A percentile compares a stretch with the other conserved stretches of the same genome.
Conservation (phyloP, 1,140 invertebrate species). For the Papilio xuthus region DNA sequence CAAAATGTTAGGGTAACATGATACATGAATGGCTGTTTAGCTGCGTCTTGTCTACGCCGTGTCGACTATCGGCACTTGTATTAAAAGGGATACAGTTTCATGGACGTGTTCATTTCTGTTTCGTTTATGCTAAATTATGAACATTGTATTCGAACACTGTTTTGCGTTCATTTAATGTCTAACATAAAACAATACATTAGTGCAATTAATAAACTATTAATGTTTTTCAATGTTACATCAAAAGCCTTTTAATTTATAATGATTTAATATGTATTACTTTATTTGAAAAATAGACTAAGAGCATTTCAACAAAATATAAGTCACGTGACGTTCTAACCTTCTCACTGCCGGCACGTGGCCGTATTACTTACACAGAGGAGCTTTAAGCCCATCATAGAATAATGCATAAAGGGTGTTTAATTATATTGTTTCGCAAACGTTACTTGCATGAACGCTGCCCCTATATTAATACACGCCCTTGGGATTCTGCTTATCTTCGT, state of each 20-base stretch:
- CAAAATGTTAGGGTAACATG: constrained; percentile 68
- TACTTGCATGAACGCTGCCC: constrained; percentile 10
- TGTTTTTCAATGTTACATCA: no score
- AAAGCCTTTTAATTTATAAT: no score
- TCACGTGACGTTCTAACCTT: not conserved
- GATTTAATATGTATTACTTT: no score
- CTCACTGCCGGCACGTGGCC: not conserved
- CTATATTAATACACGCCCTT: not conserved
- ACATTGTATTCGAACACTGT: constrained; percentile 39
- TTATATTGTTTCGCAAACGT: constrained; percentile 10
- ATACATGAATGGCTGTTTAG: constrained; percentile 56
- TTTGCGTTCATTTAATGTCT: constrained; percentile 12
- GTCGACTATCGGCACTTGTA: constrained; percentile 53
- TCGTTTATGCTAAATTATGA: constrained; percentile 46
- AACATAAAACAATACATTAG: not conserved
- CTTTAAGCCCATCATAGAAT: not conserved
- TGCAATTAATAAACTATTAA: no score
- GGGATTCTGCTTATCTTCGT: not conserved
- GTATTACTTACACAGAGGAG: not conserved
- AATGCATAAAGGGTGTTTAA: not conserved
- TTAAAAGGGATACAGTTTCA: constrained; percentile 58
- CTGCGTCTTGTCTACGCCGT: constrained; percentile 48
- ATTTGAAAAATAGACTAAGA: not conserved
- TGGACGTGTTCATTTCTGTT: constrained; percentile 46
- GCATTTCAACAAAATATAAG: not conserved